A percentile compares a stretch with the other conserved stretches of the same genome.
These are phyloP conservation scores for Trididemnum clinides DNA, from an alignment of 23 tunicate species.

Conservation along the genomic window DNA sequence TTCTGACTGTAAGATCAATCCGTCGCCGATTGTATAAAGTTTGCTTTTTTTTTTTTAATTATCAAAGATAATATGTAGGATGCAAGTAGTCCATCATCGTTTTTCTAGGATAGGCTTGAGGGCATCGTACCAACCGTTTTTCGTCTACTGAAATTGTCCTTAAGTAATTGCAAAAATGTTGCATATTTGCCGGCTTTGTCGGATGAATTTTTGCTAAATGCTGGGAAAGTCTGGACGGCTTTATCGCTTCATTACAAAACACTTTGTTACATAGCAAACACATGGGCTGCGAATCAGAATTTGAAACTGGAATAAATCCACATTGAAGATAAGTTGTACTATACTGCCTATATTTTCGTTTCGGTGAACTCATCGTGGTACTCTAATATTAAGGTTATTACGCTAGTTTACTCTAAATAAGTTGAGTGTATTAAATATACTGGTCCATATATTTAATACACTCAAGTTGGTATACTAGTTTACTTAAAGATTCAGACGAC, in stretches of 20 bases:
- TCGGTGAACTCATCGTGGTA: neutral
- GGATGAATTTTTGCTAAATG: neutral
- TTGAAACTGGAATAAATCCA: neutral
- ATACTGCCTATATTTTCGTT: neutral
- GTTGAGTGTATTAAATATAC: too few species aligned
- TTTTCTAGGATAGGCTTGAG: slow-evolving; percentile 12
- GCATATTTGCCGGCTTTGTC: neutral
- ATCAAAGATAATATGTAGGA: slow-evolving; percentile 38
- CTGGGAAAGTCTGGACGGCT: slow-evolving; percentile 14
- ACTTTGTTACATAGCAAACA: neutral
- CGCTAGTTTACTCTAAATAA: neutral
- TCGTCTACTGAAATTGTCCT: slow-evolving; percentile 38
- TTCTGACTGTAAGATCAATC: slow-evolving; percentile 30
- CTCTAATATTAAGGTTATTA: neutral
- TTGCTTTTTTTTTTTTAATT: slow-evolving; percentile 12
- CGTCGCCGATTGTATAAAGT: slow-evolving; percentile 18
- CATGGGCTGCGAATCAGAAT: neutral
- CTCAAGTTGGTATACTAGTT: too few species aligned
- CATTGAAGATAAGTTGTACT: neutral
- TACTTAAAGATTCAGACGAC: neutral
- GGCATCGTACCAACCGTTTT: slow-evolving; percentile 29
- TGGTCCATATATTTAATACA: too few species aligned
- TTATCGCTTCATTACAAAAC: neutral
- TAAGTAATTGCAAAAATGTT: slow-evolving; percentile 37
- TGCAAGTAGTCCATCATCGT: too few species aligned